Conservation (phyloP, 2,888 invertebrate genomes). For the Leucoma salicis region DNA sequence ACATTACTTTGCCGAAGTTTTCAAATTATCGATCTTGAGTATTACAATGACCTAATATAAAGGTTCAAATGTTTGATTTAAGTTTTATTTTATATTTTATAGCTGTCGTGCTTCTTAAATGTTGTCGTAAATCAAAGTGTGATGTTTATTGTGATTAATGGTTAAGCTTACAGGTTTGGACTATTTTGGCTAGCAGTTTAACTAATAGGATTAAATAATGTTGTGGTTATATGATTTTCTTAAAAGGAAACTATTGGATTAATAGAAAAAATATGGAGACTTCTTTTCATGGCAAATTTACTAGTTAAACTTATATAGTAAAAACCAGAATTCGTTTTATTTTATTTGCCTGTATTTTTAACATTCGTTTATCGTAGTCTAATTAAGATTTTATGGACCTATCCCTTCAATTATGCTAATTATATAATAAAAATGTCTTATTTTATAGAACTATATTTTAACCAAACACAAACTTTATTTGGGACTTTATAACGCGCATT, state of each 20-base stretch:
- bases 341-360: no score
- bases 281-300: no score
- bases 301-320: no score
- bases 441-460: no score
- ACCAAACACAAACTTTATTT: no score
- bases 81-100: slow-evolving; percentile 33
- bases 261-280: slow-evolving; percentile 4
- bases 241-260: slow-evolving; percentile 10
- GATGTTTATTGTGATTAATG: slow-evolving; percentile 34
- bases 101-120: slow-evolving; percentile 27
- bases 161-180: slow-evolving; percentile 10
- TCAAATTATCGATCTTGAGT: slow-evolving; percentile 29
- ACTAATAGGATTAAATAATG: slow-evolving; percentile 29
- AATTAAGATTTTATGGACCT: no score
- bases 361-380: no score
- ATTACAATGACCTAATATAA: slow-evolving; percentile 29
- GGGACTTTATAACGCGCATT: no score
- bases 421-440: no score
- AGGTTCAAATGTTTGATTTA: slow-evolving; percentile 7
- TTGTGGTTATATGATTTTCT: slow-evolving; percentile 11
- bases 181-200: slow-evolving; percentile 26
- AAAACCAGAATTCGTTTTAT: no score
- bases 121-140: slow-evolving; percentile 29
- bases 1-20: no score
- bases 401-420: no score